A percentile compares a stretch with the other conserved stretches of the same genome.
These are phyloP conservation scores for Chrysodeixis includens DNA, from an alignment of 2,888 invertebrate genomes.

Conservation along the genomic window DNA sequence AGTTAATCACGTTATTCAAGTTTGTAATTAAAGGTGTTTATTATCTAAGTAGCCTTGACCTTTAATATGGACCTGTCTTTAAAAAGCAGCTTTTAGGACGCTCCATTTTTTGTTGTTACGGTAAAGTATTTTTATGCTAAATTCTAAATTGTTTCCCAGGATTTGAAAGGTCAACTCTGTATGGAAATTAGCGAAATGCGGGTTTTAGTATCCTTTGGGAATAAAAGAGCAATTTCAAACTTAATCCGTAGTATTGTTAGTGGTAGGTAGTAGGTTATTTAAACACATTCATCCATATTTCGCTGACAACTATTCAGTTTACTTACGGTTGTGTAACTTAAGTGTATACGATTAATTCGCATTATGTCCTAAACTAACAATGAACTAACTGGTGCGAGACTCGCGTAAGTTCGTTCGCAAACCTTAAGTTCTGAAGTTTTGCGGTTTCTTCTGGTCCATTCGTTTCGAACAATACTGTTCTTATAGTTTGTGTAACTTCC, in stretches of 20 bases:
- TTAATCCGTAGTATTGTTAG: constrained; percentile 13
- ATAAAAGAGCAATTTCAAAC: neutral
- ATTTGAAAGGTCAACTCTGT: neutral
- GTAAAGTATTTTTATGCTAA: constrained; percentile 1
- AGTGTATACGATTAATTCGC: constrained; percentile 32
- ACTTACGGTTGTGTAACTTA: constrained; percentile 15
- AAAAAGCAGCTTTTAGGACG: neutral
- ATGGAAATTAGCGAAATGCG: neutral
- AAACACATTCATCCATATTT: constrained; percentile 33
- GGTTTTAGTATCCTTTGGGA: neutral
- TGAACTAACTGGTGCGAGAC: constrained; percentile 6
- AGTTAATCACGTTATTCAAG: constrained; percentile 36
- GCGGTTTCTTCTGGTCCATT: constrained; percentile 47
- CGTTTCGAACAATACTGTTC: constrained; percentile 15
- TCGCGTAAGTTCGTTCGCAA: constrained; percentile 14
- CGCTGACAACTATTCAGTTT: constrained; percentile 18
- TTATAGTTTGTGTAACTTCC: constrained; percentile 24
- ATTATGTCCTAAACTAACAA: constrained; percentile 45
- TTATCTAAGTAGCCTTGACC: constrained; percentile 8
- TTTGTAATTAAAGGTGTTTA: constrained; percentile 21
- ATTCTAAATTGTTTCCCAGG: constrained; percentile 1
- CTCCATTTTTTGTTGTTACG: constrained; percentile 1
- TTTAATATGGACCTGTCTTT: neutral
- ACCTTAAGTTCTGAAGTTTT: constrained; percentile 35
- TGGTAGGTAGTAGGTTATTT: too few species aligned